phyloP scores from a whole-genome alignment of 2,888 invertebrate genomes.

The Cantharis rufa region DNA sequence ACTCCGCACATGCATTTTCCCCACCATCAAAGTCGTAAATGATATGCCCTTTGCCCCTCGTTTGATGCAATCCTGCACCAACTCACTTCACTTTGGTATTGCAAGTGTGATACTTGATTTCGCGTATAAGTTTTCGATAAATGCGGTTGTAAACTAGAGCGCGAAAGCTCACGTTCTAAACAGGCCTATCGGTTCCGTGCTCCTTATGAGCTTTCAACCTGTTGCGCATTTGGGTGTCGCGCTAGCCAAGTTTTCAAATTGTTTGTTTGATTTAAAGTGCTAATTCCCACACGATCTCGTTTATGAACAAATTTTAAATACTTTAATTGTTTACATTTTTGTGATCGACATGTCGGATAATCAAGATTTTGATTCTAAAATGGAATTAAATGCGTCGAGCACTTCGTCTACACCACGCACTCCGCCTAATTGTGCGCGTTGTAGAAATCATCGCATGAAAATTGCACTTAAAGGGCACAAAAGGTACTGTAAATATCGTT shows the following conservation, averaged over 20 bases:
- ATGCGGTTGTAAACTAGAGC: conserved; percentile 20
- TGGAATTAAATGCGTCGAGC: conserved; percentile 59
- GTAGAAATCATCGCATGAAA: conserved; percentile 89
- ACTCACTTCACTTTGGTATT: conserved; percentile 52
- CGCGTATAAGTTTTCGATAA: conserved; percentile 35
- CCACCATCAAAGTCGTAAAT: conserved; percentile 50
- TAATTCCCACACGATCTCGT: not conserved
- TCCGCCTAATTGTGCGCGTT: conserved; percentile 90
- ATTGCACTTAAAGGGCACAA: conserved; percentile 91
- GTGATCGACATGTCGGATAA: conserved; percentile 57
- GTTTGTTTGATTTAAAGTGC: not conserved
- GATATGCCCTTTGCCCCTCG: conserved; percentile 50
- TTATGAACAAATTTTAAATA: not conserved
- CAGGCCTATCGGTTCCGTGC: conserved; percentile 17
- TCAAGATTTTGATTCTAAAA: conserved; percentile 60
- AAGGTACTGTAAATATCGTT: conserved; percentile 83
- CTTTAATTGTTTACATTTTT: conserved; percentile 33
- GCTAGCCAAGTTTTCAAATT: not conserved
- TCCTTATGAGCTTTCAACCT: conserved; percentile 21
- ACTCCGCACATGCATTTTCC: conserved; percentile 56
- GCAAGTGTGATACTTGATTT: conserved; percentile 54
- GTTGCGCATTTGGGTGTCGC: conserved; percentile 17
- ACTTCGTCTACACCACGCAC: conserved; percentile 71
- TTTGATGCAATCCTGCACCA: conserved; percentile 46
- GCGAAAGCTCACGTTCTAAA: conserved; percentile 19